A percentile compares a stretch with the other conserved stretches of the same genome.
Conservation (phyloP, 2,888 invertebrate species). For the Nemapogon koenigi region DNA sequence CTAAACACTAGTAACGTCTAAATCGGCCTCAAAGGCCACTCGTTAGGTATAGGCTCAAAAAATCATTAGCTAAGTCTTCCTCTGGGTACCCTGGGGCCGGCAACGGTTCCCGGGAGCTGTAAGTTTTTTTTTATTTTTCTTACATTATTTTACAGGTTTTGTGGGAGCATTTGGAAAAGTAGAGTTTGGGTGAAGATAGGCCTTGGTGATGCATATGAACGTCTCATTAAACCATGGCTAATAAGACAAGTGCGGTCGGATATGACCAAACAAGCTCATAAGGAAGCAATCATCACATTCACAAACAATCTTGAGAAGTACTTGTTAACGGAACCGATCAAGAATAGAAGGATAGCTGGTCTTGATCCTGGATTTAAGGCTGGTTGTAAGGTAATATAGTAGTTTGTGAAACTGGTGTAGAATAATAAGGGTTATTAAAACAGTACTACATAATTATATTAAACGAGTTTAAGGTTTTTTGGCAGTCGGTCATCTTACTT, state of each 20-base stretch:
- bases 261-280: conserved; percentile 77
- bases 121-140: no score
- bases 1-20: no score
- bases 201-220: conserved; percentile 44
- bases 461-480: no score
- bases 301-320: conserved; percentile 84
- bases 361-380: conserved; percentile 90
- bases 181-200: conserved; percentile 45
- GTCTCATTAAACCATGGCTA: conserved; percentile 68
- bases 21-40: no score
- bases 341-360: conserved; percentile 80
- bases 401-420: no score
- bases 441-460: no score
- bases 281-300: conserved; percentile 86
- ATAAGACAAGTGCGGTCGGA: conserved; percentile 74
- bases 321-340: conserved; percentile 79
- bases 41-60: no score
- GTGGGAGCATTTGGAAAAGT: conserved; percentile 43
- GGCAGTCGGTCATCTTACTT: no score
- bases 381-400: conserved; percentile 80
- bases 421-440: no score
- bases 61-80: no score
- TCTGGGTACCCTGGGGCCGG: no score
- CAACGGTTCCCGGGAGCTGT: no score
- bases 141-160: conserved; percentile 31